Conservation (phyloP, 2,888 invertebrate species). For the Mythimna vitellina region DNA sequence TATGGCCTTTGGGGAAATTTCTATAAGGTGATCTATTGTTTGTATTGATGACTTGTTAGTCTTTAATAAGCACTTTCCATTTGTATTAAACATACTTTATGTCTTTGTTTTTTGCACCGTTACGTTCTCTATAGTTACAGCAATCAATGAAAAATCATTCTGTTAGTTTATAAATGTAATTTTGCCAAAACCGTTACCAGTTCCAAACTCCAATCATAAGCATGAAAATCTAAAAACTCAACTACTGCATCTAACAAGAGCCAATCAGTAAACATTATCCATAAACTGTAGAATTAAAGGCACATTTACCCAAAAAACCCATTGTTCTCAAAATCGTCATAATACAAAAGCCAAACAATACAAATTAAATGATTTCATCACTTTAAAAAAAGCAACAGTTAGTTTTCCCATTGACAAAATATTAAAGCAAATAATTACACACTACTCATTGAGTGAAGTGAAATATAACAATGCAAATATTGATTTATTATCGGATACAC, state of each 20-base stretch:
- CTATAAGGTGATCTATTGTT: constrained; percentile 63
- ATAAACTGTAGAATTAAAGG: neutral
- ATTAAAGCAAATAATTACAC: constrained; percentile 50
- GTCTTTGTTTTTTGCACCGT: neutral
- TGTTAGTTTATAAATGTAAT: neutral
- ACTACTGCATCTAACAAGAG: neutral
- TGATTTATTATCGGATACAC: constrained; percentile 73
- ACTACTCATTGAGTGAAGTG: constrained; percentile 34
- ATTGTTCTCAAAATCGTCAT: constrained; percentile 13
- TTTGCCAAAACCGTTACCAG: neutral
- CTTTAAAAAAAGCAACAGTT: constrained; percentile 51
- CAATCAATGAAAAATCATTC: neutral
- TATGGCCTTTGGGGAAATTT: constrained; percentile 59
- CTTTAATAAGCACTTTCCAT: constrained; percentile 47
- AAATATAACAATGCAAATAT: constrained; percentile 67
- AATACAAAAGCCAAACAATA: constrained; percentile 28
- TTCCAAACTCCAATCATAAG: neutral
- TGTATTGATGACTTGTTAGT: constrained; percentile 56
- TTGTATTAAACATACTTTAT: neutral
- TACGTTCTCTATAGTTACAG: neutral
- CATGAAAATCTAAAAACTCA: neutral
- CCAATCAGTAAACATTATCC: neutral
- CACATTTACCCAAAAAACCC: constrained; percentile 28
- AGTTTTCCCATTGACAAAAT: constrained; percentile 48
- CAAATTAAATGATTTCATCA: constrained; percentile 32